Conservation (phyloP, 2,888 invertebrate species). For the Empis livida region DNA sequence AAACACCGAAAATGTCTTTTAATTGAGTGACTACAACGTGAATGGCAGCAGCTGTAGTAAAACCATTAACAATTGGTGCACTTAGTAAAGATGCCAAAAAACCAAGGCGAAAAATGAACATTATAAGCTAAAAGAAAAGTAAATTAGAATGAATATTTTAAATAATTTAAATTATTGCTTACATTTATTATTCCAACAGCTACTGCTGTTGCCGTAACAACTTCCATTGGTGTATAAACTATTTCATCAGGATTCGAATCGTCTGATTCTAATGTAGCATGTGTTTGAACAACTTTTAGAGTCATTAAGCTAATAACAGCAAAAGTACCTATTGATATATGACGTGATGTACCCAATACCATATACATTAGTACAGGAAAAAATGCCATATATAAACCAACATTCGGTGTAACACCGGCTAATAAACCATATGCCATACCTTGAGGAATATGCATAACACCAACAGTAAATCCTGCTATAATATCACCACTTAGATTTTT, state of each 20-base stretch:
- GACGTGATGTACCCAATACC: conserved; percentile 69
- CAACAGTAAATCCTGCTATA: conserved; percentile 71
- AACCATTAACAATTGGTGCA: conserved; percentile 52
- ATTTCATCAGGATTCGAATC: no score
- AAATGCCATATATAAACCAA: conserved; percentile 70
- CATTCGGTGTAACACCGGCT: conserved; percentile 51
- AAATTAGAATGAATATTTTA: no score
- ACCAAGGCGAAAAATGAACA: conserved; percentile 49
- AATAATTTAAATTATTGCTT: no score
- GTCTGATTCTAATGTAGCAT: conserved; percentile 28
- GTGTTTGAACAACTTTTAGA: conserved; percentile 52
- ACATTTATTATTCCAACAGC: conserved; percentile 58
- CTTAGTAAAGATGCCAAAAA: conserved; percentile 46
- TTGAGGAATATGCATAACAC: conserved; percentile 76
- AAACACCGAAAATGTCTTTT: conserved; percentile 47
- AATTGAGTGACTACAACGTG: conserved; percentile 59
- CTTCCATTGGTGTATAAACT: conserved; percentile 45
- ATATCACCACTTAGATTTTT: conserved; percentile 53
- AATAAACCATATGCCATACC: conserved; percentile 60
- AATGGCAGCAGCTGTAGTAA: conserved; percentile 57
- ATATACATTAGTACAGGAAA: conserved; percentile 74
- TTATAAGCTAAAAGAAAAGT: conserved; percentile 20
- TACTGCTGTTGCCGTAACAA: conserved; percentile 61
- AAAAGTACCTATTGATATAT: conserved; percentile 72
- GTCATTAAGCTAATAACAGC: conserved; percentile 79